Conservation (phyloP, 2,113 vertebrate genomes). For the Erythrocercus mccallii region DNA sequence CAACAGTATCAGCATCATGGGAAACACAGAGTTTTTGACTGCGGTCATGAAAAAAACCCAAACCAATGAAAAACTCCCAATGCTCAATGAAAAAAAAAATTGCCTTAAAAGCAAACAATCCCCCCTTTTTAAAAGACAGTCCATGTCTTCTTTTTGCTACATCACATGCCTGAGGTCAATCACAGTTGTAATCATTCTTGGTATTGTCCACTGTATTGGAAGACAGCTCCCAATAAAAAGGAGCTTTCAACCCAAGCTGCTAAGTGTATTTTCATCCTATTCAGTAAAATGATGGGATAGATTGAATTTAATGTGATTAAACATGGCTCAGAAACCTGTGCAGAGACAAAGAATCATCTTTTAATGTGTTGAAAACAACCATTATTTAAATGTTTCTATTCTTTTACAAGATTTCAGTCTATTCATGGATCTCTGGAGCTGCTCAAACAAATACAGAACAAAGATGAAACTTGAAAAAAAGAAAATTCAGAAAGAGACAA, state of each 20-base stretch:
- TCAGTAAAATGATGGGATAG: not conserved
- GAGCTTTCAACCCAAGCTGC: not conserved
- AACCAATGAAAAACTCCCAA: accelerated
- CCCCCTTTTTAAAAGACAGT: not conserved
- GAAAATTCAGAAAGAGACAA: slow-evolving; percentile 75
- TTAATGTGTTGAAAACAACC: not conserved
- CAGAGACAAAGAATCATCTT: not conserved
- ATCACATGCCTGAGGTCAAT: not conserved
- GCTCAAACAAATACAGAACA: slow-evolving; percentile 79
- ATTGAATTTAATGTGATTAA: not conserved
- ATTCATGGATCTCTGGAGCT: slow-evolving; percentile 78
- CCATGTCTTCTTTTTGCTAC: not conserved
- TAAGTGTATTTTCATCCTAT: not conserved
- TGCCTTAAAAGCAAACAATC: not conserved
- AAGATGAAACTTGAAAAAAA: slow-evolving; percentile 79
- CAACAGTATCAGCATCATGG: not conserved
- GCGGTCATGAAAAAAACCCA: not conserved
- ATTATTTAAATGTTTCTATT: not conserved
- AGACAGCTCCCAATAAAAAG: not conserved
- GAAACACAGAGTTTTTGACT: not conserved
- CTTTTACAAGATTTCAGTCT: slow-evolving; percentile 77
- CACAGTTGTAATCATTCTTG: accelerated
- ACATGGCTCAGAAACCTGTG: not conserved
- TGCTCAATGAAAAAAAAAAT: not conserved
- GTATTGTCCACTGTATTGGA: not conserved